Percentiles rank a stretch among this genome's conserved stretches.
Conservation (phyloP, 2,888 invertebrate species). For the Folsomia candida region DNA sequence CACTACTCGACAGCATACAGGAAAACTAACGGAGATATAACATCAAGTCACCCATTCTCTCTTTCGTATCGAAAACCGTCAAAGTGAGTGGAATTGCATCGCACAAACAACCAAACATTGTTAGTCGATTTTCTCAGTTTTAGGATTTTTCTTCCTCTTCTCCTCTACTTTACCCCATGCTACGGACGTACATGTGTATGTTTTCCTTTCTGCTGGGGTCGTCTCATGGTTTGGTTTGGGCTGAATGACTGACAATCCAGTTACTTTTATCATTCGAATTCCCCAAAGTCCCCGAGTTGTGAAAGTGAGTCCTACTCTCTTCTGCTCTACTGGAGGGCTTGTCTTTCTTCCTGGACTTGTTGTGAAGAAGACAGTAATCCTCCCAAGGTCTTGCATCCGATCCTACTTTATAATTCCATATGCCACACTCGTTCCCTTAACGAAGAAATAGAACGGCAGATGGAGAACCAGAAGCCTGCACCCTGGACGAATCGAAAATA, state of each 20-base stretch:
- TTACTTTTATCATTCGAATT: slow-evolving; percentile 23
- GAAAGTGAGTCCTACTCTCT: slow-evolving; percentile 11
- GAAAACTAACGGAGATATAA: neutral
- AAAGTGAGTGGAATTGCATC: neutral
- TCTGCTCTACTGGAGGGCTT: slow-evolving; percentile 12
- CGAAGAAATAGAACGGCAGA: neutral
- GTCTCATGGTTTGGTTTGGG: neutral
- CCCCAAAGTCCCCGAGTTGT: slow-evolving; percentile 19
- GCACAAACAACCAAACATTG: neutral
- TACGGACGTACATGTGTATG: neutral
- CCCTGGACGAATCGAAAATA: too few relatives aligned
- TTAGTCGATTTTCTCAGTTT: slow-evolving; percentile 15
- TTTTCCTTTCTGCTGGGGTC: neutral
- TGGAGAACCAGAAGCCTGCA: neutral
- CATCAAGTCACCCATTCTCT: neutral
- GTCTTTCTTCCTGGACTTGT: slow-evolving; percentile 11
- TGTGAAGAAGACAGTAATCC: slow-evolving; percentile 7
- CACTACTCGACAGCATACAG: neutral
- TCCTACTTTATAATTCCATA: slow-evolving; percentile 9
- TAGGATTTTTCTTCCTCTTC: slow-evolving; percentile 8
- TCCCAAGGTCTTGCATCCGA: slow-evolving; percentile 1
- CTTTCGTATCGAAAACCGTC: neutral
- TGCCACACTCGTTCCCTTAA: slow-evolving; percentile 4
- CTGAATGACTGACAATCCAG: slow-evolving; percentile 27
- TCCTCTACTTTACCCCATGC: slow-evolving; percentile 1